These are phyloP conservation scores for Hypomecis punctinalis DNA, from an alignment of 2,888 invertebrate genomes.

Conservation along the genomic window DNA sequence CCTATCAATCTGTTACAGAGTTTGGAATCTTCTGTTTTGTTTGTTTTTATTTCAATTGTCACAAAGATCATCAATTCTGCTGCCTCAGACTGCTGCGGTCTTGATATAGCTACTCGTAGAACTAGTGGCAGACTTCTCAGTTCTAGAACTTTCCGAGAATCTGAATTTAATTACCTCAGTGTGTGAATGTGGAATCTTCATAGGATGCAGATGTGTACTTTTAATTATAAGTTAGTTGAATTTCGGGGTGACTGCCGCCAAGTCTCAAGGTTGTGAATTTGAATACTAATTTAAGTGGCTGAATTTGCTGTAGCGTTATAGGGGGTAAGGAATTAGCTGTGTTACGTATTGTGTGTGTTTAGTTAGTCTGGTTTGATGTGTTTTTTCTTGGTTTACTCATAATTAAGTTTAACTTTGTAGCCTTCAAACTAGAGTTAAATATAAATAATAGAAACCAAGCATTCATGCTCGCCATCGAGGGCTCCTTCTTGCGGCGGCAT, in stretches of 20 bases:
- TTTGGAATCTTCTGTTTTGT: conserved; percentile 51
- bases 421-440: no score
- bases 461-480: no score
- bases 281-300: not conserved
- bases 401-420: no score
- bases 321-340: no score
- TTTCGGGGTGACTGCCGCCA: conserved; percentile 1
- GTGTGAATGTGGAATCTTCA: conserved; percentile 14
- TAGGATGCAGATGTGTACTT: conserved; percentile 13
- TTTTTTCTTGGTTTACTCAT: no score
- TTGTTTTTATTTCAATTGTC: conserved; percentile 58
- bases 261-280: not conserved
- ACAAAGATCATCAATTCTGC: conserved; percentile 45
- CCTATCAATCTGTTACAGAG: conserved; percentile 57
- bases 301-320: no score
- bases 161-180: conserved; percentile 15
- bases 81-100: conserved; percentile 34
- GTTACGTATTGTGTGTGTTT: no score
- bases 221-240: conserved; percentile 17
- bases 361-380: no score
- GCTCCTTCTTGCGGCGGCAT: no score
- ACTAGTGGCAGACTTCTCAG: conserved; percentile 4
- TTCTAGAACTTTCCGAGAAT: conserved; percentile 15
- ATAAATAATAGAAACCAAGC: no score
- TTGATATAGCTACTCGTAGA: conserved; percentile 11